Evolutionary conservation across 2,797 vertebrate species (phyloP).

Genomic region (Anniella stebbinsi): DNA sequence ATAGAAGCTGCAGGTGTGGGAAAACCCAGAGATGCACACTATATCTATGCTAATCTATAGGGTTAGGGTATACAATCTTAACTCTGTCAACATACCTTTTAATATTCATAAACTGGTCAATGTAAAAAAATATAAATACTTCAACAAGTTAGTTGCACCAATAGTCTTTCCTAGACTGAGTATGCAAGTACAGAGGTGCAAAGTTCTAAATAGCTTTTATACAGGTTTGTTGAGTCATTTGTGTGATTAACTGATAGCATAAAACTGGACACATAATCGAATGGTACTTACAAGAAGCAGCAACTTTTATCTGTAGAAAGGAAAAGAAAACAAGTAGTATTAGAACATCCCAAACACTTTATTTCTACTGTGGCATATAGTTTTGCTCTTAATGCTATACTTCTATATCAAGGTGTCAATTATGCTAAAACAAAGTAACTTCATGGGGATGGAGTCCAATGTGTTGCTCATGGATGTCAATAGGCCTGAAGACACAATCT

Average conservation of each 20-base stretch:
- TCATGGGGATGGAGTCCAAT: not conserved
- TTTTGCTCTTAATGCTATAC: not conserved
- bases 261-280: not conserved
- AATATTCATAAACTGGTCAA: not conserved
- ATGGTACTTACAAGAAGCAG: conserved; percentile 59
- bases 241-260: not conserved
- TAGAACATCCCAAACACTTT: conserved; percentile 10
- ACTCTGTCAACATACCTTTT: not conserved
- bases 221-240: not conserved
- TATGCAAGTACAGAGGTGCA: not conserved
- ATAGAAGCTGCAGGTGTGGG: not conserved
- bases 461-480: no score
- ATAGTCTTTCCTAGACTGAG: not conserved
- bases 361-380: not conserved
- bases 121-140: not conserved
- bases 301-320: conserved; percentile 59
- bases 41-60: not conserved
- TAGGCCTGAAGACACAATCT: no score
- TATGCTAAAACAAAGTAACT: not conserved
- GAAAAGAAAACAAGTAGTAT: conserved; percentile 38
- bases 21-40: not conserved
- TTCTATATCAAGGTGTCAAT: not conserved
- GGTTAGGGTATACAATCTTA: not conserved
- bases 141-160: not conserved
- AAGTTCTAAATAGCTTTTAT: not conserved